Percentiles rank a stretch among this genome's conserved stretches.
phyloP scores from a whole-genome alignment of 2,113 vertebrate genomes.

The Garra rufa region DNA sequence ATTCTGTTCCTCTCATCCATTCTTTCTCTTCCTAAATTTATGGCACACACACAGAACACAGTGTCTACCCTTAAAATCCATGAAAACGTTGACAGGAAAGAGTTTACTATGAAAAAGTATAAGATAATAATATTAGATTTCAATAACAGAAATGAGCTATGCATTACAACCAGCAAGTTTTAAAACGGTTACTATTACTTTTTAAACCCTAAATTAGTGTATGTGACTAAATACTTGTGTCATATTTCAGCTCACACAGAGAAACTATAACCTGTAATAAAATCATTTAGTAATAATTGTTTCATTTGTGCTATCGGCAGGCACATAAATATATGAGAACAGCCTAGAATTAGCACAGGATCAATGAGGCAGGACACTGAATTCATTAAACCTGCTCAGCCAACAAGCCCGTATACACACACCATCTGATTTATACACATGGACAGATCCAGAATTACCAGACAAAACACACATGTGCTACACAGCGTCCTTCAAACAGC shows the following conservation, averaged over 20 bases:
- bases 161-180: neutral
- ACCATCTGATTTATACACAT: conserved; percentile 17
- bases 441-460: neutral
- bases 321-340: conserved; percentile 69
- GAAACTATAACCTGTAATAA: neutral
- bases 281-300: conserved; percentile 28
- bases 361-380: conserved; percentile 66
- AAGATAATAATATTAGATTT: neutral
- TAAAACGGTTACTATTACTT: neutral
- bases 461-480: neutral
- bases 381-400: conserved; percentile 66
- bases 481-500: conserved; percentile 20
- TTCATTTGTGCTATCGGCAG: conserved; percentile 28
- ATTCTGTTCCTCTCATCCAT: conserved; percentile 28
- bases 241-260: neutral
- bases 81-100: neutral
- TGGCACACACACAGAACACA: neutral
- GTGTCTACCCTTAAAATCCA: neutral
- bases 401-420: neutral
- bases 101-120: neutral
- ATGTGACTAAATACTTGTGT: neutral
- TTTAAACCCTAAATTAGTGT: neutral
- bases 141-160: neutral
- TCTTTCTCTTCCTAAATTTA: neutral
- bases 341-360: conserved; percentile 71